Base-by-base conservation (phyloP, 2,797 vertebrate genomes). In the Tamandua tetradactyla region DNA sequence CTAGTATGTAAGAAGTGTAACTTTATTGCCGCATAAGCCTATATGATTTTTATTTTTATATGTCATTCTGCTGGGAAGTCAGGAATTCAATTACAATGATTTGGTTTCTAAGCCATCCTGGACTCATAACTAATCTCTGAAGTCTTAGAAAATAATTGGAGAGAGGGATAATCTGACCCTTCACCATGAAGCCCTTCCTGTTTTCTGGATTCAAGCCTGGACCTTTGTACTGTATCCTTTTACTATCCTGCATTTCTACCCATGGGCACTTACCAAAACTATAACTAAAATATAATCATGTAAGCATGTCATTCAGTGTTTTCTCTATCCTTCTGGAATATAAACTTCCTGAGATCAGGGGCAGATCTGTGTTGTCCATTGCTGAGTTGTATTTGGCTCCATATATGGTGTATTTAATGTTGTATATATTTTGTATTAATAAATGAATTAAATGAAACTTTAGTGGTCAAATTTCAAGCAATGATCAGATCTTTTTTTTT, bases 1-100 rank as follows among this genome's bases (percentile, higher is more conserved):
- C 14, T 69, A 66, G 18, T 32, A 42, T 13, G 32, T 44, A 83
- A 3, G 23, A 72, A 87, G 66, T 52, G 1, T 61, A 92, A 78
- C 35, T 74, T 81, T 75, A 40, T 69, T 79, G 83, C 89, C 14
- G 32, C 62, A 25, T n/a, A 47, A 83, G 35, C 17, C 66, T 64
- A 86, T 84, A 57, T 62, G 8, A 71, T 88, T 61, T 91, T 74
- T 75, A n/a, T 44, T 89, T 82, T 69, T 80, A 62, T 61, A n/a
- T 3, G 2, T 22, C 20, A 59, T 80, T 92, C 40, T 76, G 4
- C 7, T 18, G 80, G 5, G 47, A 87, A 79, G 59, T 79, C 17
- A 86, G 37, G 10, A 74, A 57, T 78, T 94, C 42, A 74, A 20
- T 69, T 47, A 78, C 0, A 72, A 13, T 57, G 4, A 79, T 72